A percentile compares a stretch with the other conserved stretches of the same genome.
These are phyloP conservation scores for Simalia tracyae DNA, from an alignment of 2,797 vertebrate genomes.

Conservation along the genomic window DNA sequence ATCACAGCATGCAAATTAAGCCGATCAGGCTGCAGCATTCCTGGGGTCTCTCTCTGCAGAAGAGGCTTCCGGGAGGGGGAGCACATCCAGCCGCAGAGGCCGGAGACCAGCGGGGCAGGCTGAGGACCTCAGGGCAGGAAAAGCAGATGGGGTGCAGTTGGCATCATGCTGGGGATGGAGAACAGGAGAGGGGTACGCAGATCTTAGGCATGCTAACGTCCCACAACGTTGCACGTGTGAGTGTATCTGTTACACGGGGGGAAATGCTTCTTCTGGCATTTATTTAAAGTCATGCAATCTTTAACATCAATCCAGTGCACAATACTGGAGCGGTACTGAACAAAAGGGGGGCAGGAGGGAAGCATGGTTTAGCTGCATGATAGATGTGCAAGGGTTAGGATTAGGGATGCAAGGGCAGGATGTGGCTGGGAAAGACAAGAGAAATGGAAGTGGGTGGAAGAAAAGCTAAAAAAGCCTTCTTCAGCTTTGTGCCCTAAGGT, in stretches of 20 bases:
- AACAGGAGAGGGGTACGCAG: too few relatives aligned
- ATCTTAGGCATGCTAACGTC: too few relatives aligned
- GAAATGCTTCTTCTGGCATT: not conserved
- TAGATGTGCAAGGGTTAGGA: not conserved
- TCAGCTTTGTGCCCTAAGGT: not conserved
- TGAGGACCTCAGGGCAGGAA: not conserved
- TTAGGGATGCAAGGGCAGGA: too few relatives aligned
- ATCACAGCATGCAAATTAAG: conserved; percentile 6
- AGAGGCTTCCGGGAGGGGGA: not conserved
- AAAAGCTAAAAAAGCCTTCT: not conserved
- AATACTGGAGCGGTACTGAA: too few relatives aligned
- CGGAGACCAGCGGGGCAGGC: too few relatives aligned
- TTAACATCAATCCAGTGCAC: not conserved
- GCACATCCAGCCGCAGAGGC: not conserved
- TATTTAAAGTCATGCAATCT: not conserved
- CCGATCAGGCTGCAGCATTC: not conserved
- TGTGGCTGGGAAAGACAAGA: not conserved
- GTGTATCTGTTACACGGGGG: not conserved
- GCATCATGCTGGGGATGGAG: too few relatives aligned
- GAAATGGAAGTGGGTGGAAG: not conserved
- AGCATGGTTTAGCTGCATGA: not conserved
- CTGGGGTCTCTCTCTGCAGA: conserved; percentile 10
- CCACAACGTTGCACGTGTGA: not conserved
- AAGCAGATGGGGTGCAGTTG: not conserved
- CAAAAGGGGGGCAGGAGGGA: not conserved